Evolutionary conservation across 2,888 invertebrate genomes (phyloP).

Genomic region (Candidula unifasciata): DNA sequence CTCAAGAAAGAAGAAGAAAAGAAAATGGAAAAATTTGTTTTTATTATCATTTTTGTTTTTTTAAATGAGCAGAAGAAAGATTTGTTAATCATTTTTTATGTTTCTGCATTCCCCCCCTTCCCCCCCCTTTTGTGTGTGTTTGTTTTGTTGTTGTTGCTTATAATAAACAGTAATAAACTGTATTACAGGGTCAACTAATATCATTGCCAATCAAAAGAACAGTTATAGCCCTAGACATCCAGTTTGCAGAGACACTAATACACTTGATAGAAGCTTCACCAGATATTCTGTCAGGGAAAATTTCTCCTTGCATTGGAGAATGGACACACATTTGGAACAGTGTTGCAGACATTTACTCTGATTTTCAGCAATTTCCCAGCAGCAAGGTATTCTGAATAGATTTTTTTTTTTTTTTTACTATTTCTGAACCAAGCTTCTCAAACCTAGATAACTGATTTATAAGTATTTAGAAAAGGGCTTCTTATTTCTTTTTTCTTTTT

Average conservation of each 20-base stretch:
- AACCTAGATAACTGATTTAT: background rate
- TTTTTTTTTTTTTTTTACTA: background rate
- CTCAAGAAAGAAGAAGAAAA: no score
- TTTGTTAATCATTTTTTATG: no score
- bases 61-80: no score
- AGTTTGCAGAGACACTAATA: slow-evolving; percentile 44
- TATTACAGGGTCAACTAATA: slow-evolving; percentile 50
- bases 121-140: no score
- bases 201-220: slow-evolving; percentile 47
- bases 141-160: no score
- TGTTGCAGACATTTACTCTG: slow-evolving; percentile 34
- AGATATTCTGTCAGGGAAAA: slow-evolving; percentile 38
- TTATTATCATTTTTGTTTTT: no score
- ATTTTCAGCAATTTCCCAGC: background rate
- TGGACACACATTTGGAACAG: slow-evolving; percentile 61
- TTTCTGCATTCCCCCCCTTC: no score
- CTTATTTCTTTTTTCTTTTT: no score
- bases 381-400: slow-evolving; percentile 3
- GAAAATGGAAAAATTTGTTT: no score
- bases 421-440: background rate
- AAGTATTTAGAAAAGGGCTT: background rate
- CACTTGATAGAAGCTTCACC: slow-evolving; percentile 1
- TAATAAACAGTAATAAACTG: no score
- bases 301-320: slow-evolving; percentile 60
- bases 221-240: slow-evolving; percentile 51